A percentile compares a stretch with the other conserved stretches of the same genome.
phyloP scores from a whole-genome alignment of 2,888 invertebrate species.

The Andrena minutula region DNA sequence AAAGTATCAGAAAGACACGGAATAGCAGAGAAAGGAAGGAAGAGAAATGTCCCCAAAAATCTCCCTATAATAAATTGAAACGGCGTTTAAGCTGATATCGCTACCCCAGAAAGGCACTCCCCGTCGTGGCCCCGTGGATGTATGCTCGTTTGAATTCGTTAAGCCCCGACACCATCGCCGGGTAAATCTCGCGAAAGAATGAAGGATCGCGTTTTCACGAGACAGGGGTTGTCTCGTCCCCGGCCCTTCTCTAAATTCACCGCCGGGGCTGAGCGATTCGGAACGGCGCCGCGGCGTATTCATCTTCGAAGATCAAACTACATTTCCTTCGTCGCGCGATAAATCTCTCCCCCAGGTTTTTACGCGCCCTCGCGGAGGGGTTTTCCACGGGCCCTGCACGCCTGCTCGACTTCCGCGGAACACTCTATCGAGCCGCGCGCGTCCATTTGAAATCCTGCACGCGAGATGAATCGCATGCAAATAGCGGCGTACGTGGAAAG shows the following conservation, averaged over 20 bases:
- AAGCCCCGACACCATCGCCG: constrained; percentile 49
- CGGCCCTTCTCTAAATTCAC: constrained; percentile 63
- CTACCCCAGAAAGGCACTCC: constrained; percentile 16
- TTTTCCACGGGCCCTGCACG: neutral
- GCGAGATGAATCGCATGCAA: constrained; percentile 50
- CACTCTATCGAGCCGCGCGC: constrained; percentile 16
- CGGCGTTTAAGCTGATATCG: constrained; percentile 21
- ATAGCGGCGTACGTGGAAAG: constrained; percentile 26
- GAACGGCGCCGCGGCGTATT: constrained; percentile 46
- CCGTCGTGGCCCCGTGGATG: constrained; percentile 17
- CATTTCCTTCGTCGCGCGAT: constrained; percentile 53
- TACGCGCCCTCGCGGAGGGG: neutral
- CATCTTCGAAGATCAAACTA: constrained; percentile 69
- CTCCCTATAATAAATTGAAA: constrained; percentile 24
- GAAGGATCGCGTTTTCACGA: constrained; percentile 64
- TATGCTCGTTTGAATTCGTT: constrained; percentile 59
- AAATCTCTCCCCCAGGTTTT: constrained; percentile 53
- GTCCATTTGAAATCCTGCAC: constrained; percentile 41
- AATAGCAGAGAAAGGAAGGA: neutral
- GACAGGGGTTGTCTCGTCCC: constrained; percentile 56
- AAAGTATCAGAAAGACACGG: neutral
- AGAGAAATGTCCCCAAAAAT: neutral
- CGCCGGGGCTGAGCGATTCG: constrained; percentile 45
- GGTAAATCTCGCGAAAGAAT: constrained; percentile 54
- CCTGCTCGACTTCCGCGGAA: constrained; percentile 10